Evolutionary conservation across 2,888 invertebrate species (phyloP).

Genomic region (Drosophila buzzatii): DNA sequence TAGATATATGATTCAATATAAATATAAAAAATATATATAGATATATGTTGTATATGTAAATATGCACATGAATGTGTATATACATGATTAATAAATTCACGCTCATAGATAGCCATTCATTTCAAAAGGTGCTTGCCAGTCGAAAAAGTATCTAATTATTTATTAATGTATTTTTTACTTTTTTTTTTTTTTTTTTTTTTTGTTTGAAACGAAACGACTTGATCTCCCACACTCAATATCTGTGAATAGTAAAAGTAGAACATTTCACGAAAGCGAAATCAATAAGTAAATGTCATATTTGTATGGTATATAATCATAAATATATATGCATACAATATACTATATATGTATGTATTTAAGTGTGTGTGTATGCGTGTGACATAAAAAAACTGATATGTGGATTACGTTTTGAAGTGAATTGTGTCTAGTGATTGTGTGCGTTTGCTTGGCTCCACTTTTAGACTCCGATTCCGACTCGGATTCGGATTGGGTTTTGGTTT

Average conservation of each 20-base stretch:
- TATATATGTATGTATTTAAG: neutral
- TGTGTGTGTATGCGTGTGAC: conserved; percentile 17
- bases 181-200: conserved; percentile 4
- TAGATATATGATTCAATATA: conserved; percentile 1
- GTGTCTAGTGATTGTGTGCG: conserved; percentile 8
- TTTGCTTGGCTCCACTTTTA: conserved; percentile 3
- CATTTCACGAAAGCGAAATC: conserved; percentile 50
- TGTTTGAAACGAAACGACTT: conserved; percentile 15
- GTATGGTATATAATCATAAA: conserved; percentile 20
- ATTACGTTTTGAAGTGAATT: conserved; percentile 29
- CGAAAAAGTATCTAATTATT: conserved; percentile 18
- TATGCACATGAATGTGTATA: conserved; percentile 33
- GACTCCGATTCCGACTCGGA: neutral
- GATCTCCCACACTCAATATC: conserved; percentile 25
- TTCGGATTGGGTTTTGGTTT: neutral
- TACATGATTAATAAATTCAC: conserved; percentile 49
- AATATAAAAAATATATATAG: conserved; percentile 9
- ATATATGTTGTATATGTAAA: conserved; percentile 7
- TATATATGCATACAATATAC: neutral
- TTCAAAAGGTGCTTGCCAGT: conserved; percentile 42
- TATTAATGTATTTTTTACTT: neutral
- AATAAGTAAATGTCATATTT: conserved; percentile 39
- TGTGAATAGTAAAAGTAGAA: conserved; percentile 16
- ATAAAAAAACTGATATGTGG: conserved; percentile 42
- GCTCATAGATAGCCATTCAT: conserved; percentile 35